These are phyloP conservation scores for Sebastiscus tertius DNA, from an alignment of 2,797 vertebrate genomes.

Conservation along the genomic window DNA sequence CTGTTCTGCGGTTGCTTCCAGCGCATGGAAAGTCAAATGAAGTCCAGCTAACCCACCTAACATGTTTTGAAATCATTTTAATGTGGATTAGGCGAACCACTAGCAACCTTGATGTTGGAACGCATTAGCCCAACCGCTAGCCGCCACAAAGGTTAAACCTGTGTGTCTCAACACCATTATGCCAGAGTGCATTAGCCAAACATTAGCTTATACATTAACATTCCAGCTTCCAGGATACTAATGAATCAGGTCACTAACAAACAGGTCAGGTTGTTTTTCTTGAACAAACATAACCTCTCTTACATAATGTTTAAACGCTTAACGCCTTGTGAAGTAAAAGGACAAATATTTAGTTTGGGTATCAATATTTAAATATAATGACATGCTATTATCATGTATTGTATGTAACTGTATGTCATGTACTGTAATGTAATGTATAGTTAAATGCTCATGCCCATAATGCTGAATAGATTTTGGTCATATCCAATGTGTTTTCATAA, in stretches of 20 bases:
- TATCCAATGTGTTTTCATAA: background rate
- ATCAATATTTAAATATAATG: background rate
- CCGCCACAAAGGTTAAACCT: background rate
- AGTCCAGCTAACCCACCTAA: background rate
- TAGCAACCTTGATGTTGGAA: background rate
- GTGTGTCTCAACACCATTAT: background rate
- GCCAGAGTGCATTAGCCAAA: background rate
- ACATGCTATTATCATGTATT: background rate
- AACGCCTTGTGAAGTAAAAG: background rate
- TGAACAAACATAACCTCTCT: no score
- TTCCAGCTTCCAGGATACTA: background rate
- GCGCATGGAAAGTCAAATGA: background rate
- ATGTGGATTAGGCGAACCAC: background rate
- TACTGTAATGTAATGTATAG: background rate
- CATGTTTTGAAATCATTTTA: constrained; percentile 2
- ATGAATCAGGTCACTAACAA: background rate
- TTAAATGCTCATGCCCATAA: background rate
- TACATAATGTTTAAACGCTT: background rate
- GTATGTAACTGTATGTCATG: background rate
- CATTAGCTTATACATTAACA: background rate
- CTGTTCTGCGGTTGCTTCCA: background rate
- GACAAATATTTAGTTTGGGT: background rate
- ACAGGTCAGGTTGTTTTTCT: background rate
- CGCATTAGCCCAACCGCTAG: background rate
- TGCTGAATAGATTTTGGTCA: background rate